Percentiles rank a stretch among this genome's conserved stretches.
phyloP scores from a whole-genome alignment of 2,888 invertebrate species.

The Dusona sp. region DNA sequence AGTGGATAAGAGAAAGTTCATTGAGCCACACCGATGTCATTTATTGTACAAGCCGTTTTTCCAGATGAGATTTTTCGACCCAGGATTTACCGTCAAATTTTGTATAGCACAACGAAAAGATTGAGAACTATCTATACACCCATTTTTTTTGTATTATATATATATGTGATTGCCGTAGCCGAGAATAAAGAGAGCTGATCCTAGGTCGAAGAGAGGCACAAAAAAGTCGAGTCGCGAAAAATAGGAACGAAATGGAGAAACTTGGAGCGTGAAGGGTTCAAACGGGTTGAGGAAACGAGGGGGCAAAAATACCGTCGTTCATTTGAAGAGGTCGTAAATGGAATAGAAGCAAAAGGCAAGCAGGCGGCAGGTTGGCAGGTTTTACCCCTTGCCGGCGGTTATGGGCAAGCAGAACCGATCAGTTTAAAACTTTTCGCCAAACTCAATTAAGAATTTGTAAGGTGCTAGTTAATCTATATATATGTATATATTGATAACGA shows the following conservation, averaged over 20 bases:
- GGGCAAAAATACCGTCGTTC: constrained; percentile 37
- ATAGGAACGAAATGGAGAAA: constrained; percentile 50
- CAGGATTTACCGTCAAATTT: constrained; percentile 35
- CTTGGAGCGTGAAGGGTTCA: constrained; percentile 35
- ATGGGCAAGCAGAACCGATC: constrained; percentile 55
- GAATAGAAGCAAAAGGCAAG: constrained; percentile 51
- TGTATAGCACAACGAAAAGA: constrained; percentile 33
- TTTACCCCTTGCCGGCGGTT: constrained; percentile 23
- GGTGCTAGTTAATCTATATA: constrained; percentile 23
- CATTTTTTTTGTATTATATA: neutral
- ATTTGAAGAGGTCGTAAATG: constrained; percentile 44
- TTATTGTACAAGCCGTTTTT: constrained; percentile 17
- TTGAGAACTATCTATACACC: constrained; percentile 16
- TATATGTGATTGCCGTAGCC: neutral
- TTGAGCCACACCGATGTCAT: constrained; percentile 16
- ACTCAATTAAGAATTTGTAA: constrained; percentile 66
- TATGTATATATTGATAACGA: neutral
- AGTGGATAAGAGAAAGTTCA: neutral
- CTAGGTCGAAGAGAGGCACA: neutral
- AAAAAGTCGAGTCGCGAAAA: constrained; percentile 9
- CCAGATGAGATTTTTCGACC: constrained; percentile 38
- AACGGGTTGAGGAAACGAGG: neutral
- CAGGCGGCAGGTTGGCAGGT: constrained; percentile 55
- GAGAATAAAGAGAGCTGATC: constrained; percentile 29
- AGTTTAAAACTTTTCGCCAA: constrained; percentile 57